phyloP scores from a whole-genome alignment of 2,888 invertebrate genomes.

The Hipparchia semele region DNA sequence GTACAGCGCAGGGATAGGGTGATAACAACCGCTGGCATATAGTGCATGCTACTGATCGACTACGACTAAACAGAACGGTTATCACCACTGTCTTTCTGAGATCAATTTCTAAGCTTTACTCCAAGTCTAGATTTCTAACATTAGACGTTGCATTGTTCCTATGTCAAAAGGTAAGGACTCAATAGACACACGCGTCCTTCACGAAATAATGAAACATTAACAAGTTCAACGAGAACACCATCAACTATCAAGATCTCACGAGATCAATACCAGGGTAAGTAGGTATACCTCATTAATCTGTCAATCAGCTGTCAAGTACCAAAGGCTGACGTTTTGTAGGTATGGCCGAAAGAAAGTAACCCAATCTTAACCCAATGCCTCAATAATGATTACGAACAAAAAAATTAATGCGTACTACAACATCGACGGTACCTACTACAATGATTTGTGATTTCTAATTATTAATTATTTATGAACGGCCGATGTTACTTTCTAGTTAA shows the following conservation, averaged over 20 bases:
- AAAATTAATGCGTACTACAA: conserved; percentile 1
- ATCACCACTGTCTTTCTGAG: too few relatives aligned
- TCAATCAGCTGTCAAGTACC: conserved; percentile 5
- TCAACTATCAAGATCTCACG: background rate
- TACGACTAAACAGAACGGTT: too few relatives aligned
- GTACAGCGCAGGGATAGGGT: too few relatives aligned
- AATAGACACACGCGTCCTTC: background rate
- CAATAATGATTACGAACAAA: conserved; percentile 2
- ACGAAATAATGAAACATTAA: background rate
- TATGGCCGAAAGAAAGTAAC: conserved; percentile 5
- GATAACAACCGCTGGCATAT: too few relatives aligned
- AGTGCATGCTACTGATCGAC: too few relatives aligned
- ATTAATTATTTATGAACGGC: background rate
- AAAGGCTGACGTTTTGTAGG: background rate
- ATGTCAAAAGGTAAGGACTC: too few relatives aligned
- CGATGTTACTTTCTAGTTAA: conserved; percentile 1
- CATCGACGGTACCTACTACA: background rate
- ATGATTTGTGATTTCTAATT: conserved; percentile 7
- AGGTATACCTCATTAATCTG: conserved; percentile 11
- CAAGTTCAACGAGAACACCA: background rate
- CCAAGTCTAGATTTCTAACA: too few relatives aligned
- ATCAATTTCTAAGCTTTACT: too few relatives aligned
- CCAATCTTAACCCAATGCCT: background rate
- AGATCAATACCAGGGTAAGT: conserved; percentile 4
- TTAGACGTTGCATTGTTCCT: too few relatives aligned